These are phyloP conservation scores for Cecropterus lyciades DNA, from an alignment of 1,140 invertebrate species.

Conservation along the genomic window DNA sequence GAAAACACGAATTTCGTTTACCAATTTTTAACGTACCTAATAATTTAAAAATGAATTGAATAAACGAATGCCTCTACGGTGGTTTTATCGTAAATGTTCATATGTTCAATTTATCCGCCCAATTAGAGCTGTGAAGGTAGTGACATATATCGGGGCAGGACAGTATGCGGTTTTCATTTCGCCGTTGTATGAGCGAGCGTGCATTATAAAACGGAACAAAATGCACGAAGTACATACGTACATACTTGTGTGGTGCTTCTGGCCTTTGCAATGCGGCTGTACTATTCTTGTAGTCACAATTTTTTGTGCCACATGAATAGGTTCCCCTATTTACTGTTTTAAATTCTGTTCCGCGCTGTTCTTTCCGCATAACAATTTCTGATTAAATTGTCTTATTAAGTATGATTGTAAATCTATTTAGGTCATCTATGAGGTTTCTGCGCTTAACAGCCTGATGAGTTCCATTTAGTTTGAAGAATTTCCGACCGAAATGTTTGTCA, in stretches of 20 bases:
- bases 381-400: no score
- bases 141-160: constrained; percentile 1
- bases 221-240: neutral
- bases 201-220: constrained; percentile 10
- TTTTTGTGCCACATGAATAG: neutral
- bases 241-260: neutral
- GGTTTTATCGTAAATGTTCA: neutral
- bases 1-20: no score
- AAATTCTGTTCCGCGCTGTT: neutral
- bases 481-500: no score
- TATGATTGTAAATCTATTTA: no score
- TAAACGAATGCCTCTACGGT: neutral
- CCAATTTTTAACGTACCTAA: no score
- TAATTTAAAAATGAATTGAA: no score
- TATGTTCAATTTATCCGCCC: neutral
- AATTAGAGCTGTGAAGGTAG: constrained; percentile 3
- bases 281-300: neutral
- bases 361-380: neutral
- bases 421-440: no score
- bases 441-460: no score
- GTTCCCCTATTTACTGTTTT: neutral
- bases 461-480: no score
- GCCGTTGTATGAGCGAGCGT: constrained; percentile 6
- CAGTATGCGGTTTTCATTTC: constrained; percentile 17
- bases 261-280: neutral